Evolutionary conservation across 2,113 vertebrate genomes (phyloP).

Genomic region (Dromaius novaehollandiae): DNA sequence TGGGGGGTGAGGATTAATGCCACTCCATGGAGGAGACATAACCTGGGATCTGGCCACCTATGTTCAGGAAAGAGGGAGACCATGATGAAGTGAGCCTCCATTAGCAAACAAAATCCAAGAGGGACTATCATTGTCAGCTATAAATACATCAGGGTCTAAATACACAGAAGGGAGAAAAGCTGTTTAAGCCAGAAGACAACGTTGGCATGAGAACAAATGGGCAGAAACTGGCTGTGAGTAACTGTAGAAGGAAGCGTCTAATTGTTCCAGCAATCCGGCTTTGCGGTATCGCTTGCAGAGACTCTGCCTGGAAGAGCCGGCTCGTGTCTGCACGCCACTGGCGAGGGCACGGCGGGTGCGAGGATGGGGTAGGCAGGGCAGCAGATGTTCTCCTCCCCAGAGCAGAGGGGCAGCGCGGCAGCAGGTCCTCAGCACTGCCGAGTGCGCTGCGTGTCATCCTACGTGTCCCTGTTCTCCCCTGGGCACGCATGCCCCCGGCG

Average conservation of each 20-base stretch:
- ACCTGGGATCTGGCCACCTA: not conserved
- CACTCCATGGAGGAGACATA: not conserved
- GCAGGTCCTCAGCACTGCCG: no score
- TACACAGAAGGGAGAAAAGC: not conserved
- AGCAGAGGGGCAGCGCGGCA: no score
- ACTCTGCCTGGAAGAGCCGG: not conserved
- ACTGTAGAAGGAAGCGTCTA: not conserved
- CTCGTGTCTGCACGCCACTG: not conserved
- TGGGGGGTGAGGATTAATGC: not conserved
- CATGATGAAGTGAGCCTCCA: not conserved
- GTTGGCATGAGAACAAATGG: not conserved
- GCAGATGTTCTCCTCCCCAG: no score
- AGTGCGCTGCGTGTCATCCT: no score
- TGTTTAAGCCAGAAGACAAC: not conserved
- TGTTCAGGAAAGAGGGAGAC: not conserved
- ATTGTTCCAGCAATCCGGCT: not conserved
- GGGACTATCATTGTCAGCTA: not conserved
- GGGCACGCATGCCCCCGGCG: not conserved
- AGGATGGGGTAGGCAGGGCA: not conserved
- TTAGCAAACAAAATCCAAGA: not conserved
- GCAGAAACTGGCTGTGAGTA: not conserved
- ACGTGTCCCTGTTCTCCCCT: rapidly evolving
- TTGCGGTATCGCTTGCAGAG: not conserved
- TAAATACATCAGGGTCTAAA: not conserved
- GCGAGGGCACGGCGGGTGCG: not conserved